These are phyloP conservation scores for Danionella dracula DNA, from an alignment of 2,797 vertebrate genomes.

Conservation along the genomic window DNA sequence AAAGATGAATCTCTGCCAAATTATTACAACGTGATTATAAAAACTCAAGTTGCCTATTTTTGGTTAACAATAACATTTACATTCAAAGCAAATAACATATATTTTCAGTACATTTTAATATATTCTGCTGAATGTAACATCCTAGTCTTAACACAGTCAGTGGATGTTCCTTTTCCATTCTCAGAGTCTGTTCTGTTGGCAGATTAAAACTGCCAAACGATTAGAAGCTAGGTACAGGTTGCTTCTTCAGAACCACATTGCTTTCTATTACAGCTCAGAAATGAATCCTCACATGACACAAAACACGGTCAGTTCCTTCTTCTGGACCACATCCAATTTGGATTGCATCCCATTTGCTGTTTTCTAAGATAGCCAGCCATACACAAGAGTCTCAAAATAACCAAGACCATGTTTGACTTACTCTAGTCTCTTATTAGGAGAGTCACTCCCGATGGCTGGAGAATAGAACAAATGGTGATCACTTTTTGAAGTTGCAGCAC, in stretches of 20 bases:
- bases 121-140: no score
- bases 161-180: slow-evolving; percentile 32
- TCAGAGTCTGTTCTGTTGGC: slow-evolving; percentile 8
- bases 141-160: background rate
- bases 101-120: no score
- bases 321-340: slow-evolving; percentile 56
- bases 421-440: slow-evolving; percentile 45
- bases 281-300: slow-evolving; percentile 42
- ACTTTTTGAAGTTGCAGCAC: no score
- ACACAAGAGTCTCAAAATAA: slow-evolving; percentile 63
- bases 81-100: no score
- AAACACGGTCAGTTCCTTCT: slow-evolving; percentile 52
- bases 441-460: slow-evolving; percentile 31
- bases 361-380: slow-evolving; percentile 53
- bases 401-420: slow-evolving; percentile 50
- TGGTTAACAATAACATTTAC: no score
- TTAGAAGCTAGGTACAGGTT: slow-evolving; percentile 48
- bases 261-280: slow-evolving; percentile 41
- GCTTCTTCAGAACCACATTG: slow-evolving; percentile 46
- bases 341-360: slow-evolving; percentile 57
- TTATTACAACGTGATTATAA: no score
- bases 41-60: no score
- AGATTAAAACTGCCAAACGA: slow-evolving; percentile 37
- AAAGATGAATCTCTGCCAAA: no score
- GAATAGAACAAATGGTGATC: background rate